Evolutionary conservation across 2,888 invertebrate genomes (phyloP).

Genomic region (Criorhina ranunculi): DNA sequence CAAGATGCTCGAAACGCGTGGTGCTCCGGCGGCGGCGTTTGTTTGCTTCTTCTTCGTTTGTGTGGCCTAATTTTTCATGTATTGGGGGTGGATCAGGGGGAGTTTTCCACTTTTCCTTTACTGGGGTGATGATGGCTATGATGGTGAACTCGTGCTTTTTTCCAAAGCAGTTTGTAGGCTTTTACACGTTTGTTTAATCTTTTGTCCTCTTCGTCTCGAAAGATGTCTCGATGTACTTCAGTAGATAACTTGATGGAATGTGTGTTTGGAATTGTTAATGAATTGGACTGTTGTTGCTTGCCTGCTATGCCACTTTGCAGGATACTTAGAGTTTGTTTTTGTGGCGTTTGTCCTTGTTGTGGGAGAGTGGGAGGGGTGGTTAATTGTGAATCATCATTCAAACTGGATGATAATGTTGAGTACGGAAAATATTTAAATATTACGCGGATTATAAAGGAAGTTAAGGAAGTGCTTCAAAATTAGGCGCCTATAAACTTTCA

Average conservation of each 20-base stretch:
- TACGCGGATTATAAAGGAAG: constrained; percentile 19
- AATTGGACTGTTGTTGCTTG: constrained; percentile 1
- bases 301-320: not conserved
- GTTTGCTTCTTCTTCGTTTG: not conserved
- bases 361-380: not conserved
- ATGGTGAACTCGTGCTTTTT: constrained; percentile 16
- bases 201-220: constrained; percentile 28
- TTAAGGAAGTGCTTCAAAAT: not conserved
- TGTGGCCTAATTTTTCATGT: constrained; percentile 28
- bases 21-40: constrained; percentile 12
- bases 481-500: not conserved
- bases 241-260: constrained; percentile 45
- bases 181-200: constrained; percentile 47
- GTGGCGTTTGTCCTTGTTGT: not conserved
- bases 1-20: constrained; percentile 40
- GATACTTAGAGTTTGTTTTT: not conserved
- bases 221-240: constrained; percentile 50
- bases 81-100: constrained; percentile 3
- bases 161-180: constrained; percentile 16
- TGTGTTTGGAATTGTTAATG: constrained; percentile 47
- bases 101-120: constrained; percentile 3
- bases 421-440: constrained; percentile 24
- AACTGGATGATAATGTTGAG: constrained; percentile 7
- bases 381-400: constrained; percentile 44
- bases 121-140: constrained; percentile 2